Conservation (phyloP, 2,113 vertebrate genomes). For the Coturnix japonica region DNA sequence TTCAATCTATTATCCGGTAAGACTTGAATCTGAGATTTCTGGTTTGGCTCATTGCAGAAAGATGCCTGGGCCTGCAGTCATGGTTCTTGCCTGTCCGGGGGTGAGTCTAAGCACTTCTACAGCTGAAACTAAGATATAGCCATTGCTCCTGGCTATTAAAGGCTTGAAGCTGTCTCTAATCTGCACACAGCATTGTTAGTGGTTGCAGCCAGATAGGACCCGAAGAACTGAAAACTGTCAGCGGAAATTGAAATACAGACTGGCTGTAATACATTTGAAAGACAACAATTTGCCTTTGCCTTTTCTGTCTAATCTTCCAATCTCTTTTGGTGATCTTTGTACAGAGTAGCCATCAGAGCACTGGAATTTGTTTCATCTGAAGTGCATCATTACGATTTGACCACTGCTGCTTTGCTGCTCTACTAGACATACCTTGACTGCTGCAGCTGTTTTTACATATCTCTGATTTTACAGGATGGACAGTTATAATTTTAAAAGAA, state of each 20-base stretch:
- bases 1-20: neutral
- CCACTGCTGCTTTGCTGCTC: neutral
- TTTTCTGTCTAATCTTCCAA: neutral
- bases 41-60: neutral
- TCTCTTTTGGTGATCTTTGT: neutral
- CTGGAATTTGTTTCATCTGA: slow-evolving; percentile 2
- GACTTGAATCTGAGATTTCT: neutral
- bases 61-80: neutral
- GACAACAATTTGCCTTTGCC: neutral
- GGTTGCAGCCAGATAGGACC: neutral
- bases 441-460: neutral
- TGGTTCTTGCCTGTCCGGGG: neutral
- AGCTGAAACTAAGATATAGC: neutral
- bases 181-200: neutral
- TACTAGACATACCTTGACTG: neutral
- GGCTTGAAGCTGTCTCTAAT: neutral
- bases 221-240: neutral
- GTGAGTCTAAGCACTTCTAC: neutral
- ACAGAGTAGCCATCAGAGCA: neutral
- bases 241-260: neutral
- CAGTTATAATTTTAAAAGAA: neutral
- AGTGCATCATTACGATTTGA: neutral
- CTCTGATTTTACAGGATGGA: neutral
- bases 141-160: neutral
- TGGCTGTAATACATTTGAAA: neutral